Evolutionary conservation across 1,140 invertebrate genomes (phyloP).

Genomic region (Stegodyphus mimosarum): DNA sequence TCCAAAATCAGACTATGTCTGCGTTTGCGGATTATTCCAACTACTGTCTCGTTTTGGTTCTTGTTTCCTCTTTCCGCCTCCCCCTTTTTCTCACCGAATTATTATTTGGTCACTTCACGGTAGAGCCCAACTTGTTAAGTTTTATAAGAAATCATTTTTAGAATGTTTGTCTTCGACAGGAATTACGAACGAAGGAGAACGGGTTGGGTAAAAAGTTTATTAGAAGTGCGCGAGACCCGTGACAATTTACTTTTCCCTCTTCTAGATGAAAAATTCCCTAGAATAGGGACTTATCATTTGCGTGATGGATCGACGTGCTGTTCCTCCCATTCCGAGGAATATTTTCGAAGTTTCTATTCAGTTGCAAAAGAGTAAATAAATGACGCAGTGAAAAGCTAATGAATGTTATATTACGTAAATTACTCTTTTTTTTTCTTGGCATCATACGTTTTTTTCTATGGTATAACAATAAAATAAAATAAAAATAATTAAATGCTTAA

Average conservation of each 20-base stretch:
- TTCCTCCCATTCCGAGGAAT: too few relatives aligned
- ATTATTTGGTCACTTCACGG: not conserved
- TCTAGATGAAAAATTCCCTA: not conserved
- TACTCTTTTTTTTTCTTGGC: too few relatives aligned
- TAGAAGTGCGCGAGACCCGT: not conserved
- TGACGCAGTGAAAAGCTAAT: too few relatives aligned
- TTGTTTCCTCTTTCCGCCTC: not conserved
- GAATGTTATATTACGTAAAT: too few relatives aligned
- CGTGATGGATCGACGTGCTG: too few relatives aligned
- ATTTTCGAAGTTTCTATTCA: too few relatives aligned
- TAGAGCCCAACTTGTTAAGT: not conserved
- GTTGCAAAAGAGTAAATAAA: too few relatives aligned
- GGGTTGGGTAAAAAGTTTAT: not conserved
- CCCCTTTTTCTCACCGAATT: not conserved
- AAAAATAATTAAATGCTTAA: too few relatives aligned
- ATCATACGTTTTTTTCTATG: too few relatives aligned
- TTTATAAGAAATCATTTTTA: constrained; percentile 1
- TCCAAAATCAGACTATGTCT: constrained; percentile 10
- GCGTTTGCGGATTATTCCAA: not conserved
- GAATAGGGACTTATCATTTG: too few relatives aligned
- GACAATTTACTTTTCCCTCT: not conserved
- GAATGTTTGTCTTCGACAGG: not conserved
- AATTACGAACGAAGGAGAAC: not conserved
- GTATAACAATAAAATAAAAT: too few relatives aligned
- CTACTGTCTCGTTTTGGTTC: not conserved